Percentiles rank a stretch among this genome's conserved stretches.
Conservation (phyloP, 2,113 vertebrate genomes). For the Euleptes europaea region DNA sequence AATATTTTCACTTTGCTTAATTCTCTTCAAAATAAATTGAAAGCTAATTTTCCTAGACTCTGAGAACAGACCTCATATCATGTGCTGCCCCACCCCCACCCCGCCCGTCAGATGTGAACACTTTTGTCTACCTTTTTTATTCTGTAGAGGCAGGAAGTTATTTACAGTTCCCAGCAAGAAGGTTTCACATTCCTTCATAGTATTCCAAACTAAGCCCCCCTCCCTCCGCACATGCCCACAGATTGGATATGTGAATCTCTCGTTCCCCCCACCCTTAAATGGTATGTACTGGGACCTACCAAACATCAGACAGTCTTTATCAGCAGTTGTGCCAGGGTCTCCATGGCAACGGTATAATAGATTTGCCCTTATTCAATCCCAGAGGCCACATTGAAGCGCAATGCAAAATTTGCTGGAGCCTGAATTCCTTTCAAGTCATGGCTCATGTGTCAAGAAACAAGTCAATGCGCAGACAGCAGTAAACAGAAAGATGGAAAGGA, state of each 20-base stretch:
- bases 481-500: conserved; percentile 72
- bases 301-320: conserved; percentile 82
- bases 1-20: conserved; percentile 33
- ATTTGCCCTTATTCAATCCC: conserved; percentile 92
- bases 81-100: conserved; percentile 32
- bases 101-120: conserved; percentile 45
- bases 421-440: conserved; percentile 83
- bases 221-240: conserved; percentile 28
- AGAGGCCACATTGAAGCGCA: conserved; percentile 79
- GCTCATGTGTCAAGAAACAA: conserved; percentile 81
- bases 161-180: conserved; percentile 69
- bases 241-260: neutral
- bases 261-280: conserved; percentile 22
- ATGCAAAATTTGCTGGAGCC: conserved; percentile 78
- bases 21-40: conserved; percentile 53
- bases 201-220: conserved; percentile 43
- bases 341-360: conserved; percentile 94
- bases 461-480: conserved; percentile 71
- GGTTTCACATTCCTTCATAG: conserved; percentile 69
- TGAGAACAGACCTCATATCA: neutral
- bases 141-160: conserved; percentile 61
- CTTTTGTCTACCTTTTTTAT: conserved; percentile 57
- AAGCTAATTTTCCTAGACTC: conserved; percentile 40
- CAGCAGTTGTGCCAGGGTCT: conserved; percentile 86
- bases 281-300: conserved; percentile 73